Percentiles rank a stretch among this genome's conserved stretches.
These are phyloP conservation scores for Bombus difficillimus DNA, from an alignment of 1,140 invertebrate genomes.

Conservation along the genomic window DNA sequence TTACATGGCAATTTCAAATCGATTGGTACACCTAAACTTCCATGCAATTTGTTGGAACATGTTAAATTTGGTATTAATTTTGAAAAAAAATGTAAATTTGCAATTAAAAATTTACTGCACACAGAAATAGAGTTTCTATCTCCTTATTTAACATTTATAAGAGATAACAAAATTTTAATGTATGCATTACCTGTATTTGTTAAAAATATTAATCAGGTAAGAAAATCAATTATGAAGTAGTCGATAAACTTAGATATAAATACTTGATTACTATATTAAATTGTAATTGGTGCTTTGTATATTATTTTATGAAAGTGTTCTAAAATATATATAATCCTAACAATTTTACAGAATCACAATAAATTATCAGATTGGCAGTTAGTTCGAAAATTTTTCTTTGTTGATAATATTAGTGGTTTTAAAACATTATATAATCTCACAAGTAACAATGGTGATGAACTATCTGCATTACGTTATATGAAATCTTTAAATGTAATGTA, in stretches of 20 bases:
- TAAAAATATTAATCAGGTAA: constrained; percentile 69
- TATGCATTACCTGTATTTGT: constrained; percentile 85
- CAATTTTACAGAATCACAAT: constrained; percentile 38
- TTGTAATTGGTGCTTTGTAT: neutral
- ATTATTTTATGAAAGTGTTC: constrained; percentile 24
- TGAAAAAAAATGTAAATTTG: constrained; percentile 82
- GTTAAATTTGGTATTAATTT: constrained; percentile 85
- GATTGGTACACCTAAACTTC: constrained; percentile 79
- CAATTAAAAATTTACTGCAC: constrained; percentile 83
- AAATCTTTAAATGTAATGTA: constrained; percentile 79
- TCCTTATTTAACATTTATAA: constrained; percentile 83
- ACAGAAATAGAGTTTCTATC: constrained; percentile 84
- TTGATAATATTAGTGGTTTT: constrained; percentile 84
- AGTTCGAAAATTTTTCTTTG: constrained; percentile 87
- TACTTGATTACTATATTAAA: constrained; percentile 6
- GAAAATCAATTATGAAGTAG: constrained; percentile 20
- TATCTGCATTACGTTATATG: constrained; percentile 76
- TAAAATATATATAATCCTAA: neutral
- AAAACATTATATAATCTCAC: constrained; percentile 66
- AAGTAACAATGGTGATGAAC: constrained; percentile 46
- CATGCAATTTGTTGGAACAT: constrained; percentile 81
- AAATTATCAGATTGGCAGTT: constrained; percentile 85
- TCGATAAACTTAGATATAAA: constrained; percentile 18
- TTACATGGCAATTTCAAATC: constrained; percentile 76
- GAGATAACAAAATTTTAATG: constrained; percentile 80